Evolutionary conservation across 2,888 invertebrate species (phyloP), one percentile per base, ranked within the genome.

Genomic region (Branchipolynoe longqiensis): DNA sequence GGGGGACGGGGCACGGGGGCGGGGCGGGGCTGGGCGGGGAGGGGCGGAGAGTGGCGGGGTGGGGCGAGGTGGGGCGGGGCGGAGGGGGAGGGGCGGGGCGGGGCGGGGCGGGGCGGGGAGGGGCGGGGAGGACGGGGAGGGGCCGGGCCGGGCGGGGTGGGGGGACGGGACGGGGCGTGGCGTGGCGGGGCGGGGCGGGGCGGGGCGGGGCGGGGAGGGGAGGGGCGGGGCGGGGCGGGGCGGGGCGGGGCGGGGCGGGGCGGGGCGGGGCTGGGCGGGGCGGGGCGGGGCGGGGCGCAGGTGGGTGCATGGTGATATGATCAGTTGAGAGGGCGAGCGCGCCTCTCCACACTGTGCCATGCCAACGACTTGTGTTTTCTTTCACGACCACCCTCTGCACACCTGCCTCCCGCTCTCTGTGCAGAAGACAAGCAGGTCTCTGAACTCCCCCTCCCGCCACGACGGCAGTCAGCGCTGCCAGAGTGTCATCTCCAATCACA

Each of bases 311-410:
- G 48, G 48, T 48, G 69, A 69, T 69, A 69, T 69, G 69, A 69
- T 69, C 69, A 36, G 69, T 18, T 33, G 33, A 22, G 38, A 33
- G 3, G 38, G 69, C 36, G 38, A 36, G 38, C 33, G 36, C 14
- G 18, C 18, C 18, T 38, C 38, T n/a, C n/a, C n/a, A n/a, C n/a
- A n/a, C 18, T 36, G 33, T 8, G 22, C 36, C n/a, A 3, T 69
- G 69, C 69, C 69, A 69, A 22, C 69, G n/a, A 69, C 69, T 69
- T 69, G 18, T 69, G 69, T 69, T 69, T 69, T 69, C 69, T 69
- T 69, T n/a, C 14, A n/a, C 25, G 62, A 14, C 14, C 62, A 62
- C 36, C 69, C 69, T 25, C 38, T 38, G 36, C 69, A 1, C 12
- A 69, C 69, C 36, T 12, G 14, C 36, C 38, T 22, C 38, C 38